Conservation (phyloP, 2,888 invertebrate genomes). For the Copidosoma aretas region DNA sequence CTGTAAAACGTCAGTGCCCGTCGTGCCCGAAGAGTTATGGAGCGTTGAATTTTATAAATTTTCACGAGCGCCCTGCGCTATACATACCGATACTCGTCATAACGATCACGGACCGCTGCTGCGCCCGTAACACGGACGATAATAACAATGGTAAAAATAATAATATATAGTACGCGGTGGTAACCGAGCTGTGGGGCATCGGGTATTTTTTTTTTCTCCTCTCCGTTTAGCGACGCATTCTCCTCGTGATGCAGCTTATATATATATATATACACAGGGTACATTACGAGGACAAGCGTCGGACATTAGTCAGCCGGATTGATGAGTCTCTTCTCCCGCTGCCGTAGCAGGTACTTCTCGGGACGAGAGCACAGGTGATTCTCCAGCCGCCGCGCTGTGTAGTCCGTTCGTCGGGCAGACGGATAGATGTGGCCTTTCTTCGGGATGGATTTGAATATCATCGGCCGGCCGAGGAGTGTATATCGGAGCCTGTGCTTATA, state of each 20-base stretch:
- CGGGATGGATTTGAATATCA: constrained; percentile 17
- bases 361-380: constrained; percentile 33
- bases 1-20: constrained; percentile 9
- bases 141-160: neutral
- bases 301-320: constrained; percentile 48
- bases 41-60: constrained; percentile 30
- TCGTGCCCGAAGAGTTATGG: constrained; percentile 20
- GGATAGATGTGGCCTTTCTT: constrained; percentile 1
- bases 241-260: neutral
- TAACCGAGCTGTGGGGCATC: neutral
- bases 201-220: constrained; percentile 15
- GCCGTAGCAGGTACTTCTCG: constrained; percentile 10
- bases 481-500: neutral
- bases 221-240: neutral
- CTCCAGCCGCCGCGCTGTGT: neutral
- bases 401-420: neutral
- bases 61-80: neutral
- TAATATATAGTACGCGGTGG: too few relatives aligned
- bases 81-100: neutral
- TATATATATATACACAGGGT: too few relatives aligned
- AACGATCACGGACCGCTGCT: neutral
- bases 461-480: neutral
- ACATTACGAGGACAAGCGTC: constrained; percentile 47
- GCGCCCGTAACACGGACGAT: constrained; percentile 18
- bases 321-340: constrained; percentile 32